Base-by-base conservation (phyloP, 2,113 vertebrate species). In the human region DNA sequence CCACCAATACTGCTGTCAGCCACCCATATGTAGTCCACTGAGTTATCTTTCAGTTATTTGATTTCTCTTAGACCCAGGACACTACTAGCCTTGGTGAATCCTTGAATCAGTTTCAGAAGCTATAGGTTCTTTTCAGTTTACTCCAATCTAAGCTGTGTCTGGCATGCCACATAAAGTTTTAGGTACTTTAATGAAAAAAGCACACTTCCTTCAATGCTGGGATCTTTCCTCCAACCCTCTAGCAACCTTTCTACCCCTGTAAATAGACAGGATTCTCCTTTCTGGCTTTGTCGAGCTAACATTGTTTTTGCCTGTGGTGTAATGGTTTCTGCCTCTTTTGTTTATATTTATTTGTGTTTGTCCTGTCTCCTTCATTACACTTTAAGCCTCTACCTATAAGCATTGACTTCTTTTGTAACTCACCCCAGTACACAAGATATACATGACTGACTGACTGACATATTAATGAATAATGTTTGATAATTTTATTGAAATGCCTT, bases 401-500 rank as follows among this genome's bases (percentile, higher is more conserved):
- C 50, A 35, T 20, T 70, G 64, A 88, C 93, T 95, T 92, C 55
- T 90, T 98, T 97, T 96, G 87, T 96, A 82, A 90, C 43, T 93
- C 93, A 86, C 90, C 35, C 78, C 82, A 64, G 75, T 75, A 48
- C 3, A 76, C 66, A 92, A 83, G 43, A 59, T 45, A 88, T 59
- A 55, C 93, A 78, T 27, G 88, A 92, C 48, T 82, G 95, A 96
- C 86, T 96, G 94, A 76, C 95, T 95, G 92, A 87, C 89, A 86
- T 84, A 85, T 92, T 97, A 96, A 40, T 64, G 93, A 92, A 95
- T 93, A 97, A 96, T 75, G 88, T 95, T 94, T 91, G 96, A 96
- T 91, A 90, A 97, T 97, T 96, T 97, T 95, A 94, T 86, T 95
- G 88, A 97, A 97, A 97, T 97, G 94, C 90, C 82, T 90, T 93